phyloP scores from a whole-genome alignment of 2,113 vertebrate species.

The Scytalopus superciliaris region DNA sequence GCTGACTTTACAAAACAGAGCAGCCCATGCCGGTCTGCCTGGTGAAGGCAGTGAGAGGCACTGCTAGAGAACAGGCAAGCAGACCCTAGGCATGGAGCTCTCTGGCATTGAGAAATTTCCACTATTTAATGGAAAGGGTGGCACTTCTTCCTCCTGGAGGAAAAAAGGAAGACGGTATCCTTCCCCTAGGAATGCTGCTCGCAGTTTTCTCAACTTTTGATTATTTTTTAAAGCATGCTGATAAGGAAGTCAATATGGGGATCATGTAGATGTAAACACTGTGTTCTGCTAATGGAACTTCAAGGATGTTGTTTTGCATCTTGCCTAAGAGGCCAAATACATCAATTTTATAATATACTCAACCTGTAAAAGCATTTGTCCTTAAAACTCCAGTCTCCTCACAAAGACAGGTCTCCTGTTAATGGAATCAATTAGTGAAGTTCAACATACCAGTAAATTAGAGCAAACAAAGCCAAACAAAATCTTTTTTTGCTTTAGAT shows the following conservation, averaged over 20 bases:
- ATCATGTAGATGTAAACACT: neutral
- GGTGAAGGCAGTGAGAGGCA: neutral
- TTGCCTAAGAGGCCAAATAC: slow-evolving; percentile 49
- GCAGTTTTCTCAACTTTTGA: neutral
- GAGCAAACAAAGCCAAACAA: slow-evolving; percentile 18
- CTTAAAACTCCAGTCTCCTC: slow-evolving; percentile 37
- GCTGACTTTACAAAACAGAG: neutral
- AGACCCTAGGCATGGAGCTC: neutral
- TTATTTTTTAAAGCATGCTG: neutral
- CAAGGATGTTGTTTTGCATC: slow-evolving; percentile 63
- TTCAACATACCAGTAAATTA: slow-evolving; percentile 36
- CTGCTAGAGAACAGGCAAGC: neutral
- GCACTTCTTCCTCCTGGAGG: neutral
- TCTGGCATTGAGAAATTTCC: neutral
- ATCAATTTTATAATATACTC: slow-evolving; percentile 43
- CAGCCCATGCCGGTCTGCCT: neutral
- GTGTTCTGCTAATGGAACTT: slow-evolving; percentile 53
- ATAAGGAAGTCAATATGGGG: neutral
- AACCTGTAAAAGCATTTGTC: slow-evolving; percentile 54
- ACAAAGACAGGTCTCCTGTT: neutral
- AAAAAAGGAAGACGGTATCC: neutral
- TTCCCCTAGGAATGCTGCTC: neutral
- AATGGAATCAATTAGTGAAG: slow-evolving; percentile 54
- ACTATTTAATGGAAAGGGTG: neutral
- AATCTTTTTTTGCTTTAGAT: neutral